These are phyloP conservation scores for Dryomyza anilis DNA, from an alignment of 2,888 invertebrate species.

Conservation along the genomic window DNA sequence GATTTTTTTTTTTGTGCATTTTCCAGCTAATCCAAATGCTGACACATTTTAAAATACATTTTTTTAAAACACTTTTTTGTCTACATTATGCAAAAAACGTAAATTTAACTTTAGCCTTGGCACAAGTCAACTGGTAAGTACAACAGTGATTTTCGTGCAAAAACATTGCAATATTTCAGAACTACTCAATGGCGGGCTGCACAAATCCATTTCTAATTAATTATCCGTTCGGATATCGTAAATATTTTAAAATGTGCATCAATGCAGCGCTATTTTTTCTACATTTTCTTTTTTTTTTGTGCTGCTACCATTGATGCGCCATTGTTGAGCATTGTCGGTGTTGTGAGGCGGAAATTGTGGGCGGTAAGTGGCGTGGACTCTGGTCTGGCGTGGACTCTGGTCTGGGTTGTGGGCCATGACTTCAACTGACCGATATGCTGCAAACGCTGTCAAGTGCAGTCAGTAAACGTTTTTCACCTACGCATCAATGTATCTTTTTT, in stretches of 20 bases:
- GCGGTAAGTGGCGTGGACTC: neutral
- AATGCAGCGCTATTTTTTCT: neutral
- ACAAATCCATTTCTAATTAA: slow-evolving; percentile 12
- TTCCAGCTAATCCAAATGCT: too few species aligned
- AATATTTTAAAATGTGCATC: slow-evolving; percentile 6
- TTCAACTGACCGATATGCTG: neutral
- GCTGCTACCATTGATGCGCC: too few species aligned
- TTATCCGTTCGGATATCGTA: slow-evolving; percentile 10
- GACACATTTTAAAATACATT: too few species aligned
- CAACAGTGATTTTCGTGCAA: too few species aligned
- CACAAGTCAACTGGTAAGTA: too few species aligned
- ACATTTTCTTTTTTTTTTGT: neutral
- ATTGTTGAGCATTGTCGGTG: too few species aligned
- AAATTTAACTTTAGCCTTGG: too few species aligned
- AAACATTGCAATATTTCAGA: too few species aligned
- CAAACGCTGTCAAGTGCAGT: slow-evolving; percentile 1
- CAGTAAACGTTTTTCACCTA: slow-evolving; percentile 11
- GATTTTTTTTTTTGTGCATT: too few species aligned
- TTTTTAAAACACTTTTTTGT: too few species aligned
- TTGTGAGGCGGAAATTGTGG: neutral
- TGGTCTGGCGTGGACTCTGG: neutral
- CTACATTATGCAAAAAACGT: too few species aligned
- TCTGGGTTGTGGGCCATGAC: neutral
- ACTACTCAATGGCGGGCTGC: too few species aligned
- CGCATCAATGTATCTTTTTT: neutral